Conservation (phyloP, 2,888 invertebrate species). For the Lottia gigantea region DNA sequence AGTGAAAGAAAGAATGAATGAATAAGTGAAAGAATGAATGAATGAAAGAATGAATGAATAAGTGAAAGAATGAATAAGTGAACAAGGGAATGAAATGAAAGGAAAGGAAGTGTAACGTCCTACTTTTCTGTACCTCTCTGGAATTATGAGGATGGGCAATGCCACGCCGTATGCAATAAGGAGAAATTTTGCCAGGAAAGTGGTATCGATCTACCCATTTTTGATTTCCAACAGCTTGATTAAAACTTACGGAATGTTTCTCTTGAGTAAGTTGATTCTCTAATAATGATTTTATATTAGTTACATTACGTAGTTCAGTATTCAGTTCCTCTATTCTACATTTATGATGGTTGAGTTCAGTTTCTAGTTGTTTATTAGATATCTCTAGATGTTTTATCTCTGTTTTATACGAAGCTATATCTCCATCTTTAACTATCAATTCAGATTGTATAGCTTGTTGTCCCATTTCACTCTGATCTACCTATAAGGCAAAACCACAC, state of each 20-base stretch:
- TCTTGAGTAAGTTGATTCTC: slow-evolving; percentile 48
- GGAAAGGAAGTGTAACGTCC: too few species aligned
- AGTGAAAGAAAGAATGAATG: too few species aligned
- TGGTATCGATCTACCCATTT: too few species aligned
- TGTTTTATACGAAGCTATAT: slow-evolving; percentile 42
- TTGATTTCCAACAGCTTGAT: too few species aligned
- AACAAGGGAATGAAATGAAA: too few species aligned
- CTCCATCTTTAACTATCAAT: slow-evolving; percentile 44
- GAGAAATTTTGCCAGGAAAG: too few species aligned
- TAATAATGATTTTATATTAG: slow-evolving; percentile 40
- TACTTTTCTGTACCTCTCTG: too few species aligned
- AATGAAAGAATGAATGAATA: too few species aligned
- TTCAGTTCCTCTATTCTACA: background rate
- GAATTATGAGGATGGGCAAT: too few species aligned
- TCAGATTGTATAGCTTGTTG: slow-evolving; percentile 37
- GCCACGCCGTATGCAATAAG: too few species aligned
- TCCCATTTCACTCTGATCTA: slow-evolving; percentile 43
- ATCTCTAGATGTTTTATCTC: slow-evolving; percentile 35
- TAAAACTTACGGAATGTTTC: slow-evolving; percentile 39
- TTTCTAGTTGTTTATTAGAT: slow-evolving; percentile 17
- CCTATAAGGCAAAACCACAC: slow-evolving; percentile 29
- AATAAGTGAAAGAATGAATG: too few species aligned
- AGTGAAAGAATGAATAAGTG: too few species aligned
- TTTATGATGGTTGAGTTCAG: background rate
- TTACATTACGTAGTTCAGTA: slow-evolving; percentile 23